Evolutionary conservation across 2,888 invertebrate genomes (phyloP), one percentile per base, ranked within the genome.

Genomic region (Siphlonurus alternatus): DNA sequence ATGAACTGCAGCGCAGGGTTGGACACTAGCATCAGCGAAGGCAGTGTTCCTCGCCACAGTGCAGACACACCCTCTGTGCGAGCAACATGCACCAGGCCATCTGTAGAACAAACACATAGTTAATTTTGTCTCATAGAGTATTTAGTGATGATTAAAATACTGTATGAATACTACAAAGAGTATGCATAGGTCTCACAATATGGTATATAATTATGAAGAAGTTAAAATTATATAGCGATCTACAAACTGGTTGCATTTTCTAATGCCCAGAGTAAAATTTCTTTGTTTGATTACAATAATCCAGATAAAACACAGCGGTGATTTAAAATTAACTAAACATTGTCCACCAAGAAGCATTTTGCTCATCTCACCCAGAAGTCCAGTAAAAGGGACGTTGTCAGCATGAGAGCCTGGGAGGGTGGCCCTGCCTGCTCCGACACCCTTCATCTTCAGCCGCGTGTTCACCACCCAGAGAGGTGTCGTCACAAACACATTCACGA

Each of bases 1-100:
- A 93, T 92, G 73, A 94, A 94, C 74, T 94, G 93, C 67, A 95
- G 83, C 0, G 93, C 91, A 19, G 95, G 95, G 77, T 95, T 95
- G 10, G 86, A 82, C 22, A 92, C 90, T 53, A 95, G 77, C 65
- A 94, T 77, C n/a, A 95, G 75, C 1, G 93, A 93, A 2, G 94
- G 89, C 51, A 86, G 74, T 0, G 89, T 84, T 15, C 93, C 92
- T 25, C 89, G 85, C 93, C 93, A 94, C 25, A 95, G 76, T 0
- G 86, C 85, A 64, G 75, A 73, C 1, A 85, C 67, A 15, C 94
- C 94, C 76, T 94, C 93, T 23, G 81, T 82, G 69, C 79, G 81
- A 54, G 81, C 83, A 62, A 93, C 81, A 72, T 87, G 84, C 38
- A 78, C 66, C 2, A 93, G 76, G 3, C 91, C 92, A 71, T 85